Evolutionary conservation across 2,888 invertebrate genomes (phyloP).

Genomic region (Endotricha flammealis): DNA sequence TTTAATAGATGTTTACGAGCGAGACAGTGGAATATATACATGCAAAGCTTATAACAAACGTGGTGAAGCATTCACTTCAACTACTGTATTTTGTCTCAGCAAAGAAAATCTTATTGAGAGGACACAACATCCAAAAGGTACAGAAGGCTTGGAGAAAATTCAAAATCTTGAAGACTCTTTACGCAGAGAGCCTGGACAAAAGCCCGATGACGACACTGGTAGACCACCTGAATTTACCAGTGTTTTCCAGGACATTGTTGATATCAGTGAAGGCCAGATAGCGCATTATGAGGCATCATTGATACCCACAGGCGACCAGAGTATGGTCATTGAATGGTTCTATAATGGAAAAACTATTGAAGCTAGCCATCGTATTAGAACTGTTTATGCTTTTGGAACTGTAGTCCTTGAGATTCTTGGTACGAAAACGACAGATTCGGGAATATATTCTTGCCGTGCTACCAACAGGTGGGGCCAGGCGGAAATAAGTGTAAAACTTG

Average conservation of each 20-base stretch:
- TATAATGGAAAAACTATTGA: slow-evolving; percentile 93
- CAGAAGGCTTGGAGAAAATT: slow-evolving; percentile 93
- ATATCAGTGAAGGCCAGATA: slow-evolving; percentile 95
- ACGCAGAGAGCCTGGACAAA: slow-evolving; percentile 82
- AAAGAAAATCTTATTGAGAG: slow-evolving; percentile 90
- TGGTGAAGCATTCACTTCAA: slow-evolving; percentile 95
- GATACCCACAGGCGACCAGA: slow-evolving; percentile 95
- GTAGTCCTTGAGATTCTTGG: slow-evolving; percentile 97
- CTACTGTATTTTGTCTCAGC: slow-evolving; percentile 89
- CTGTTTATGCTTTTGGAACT: slow-evolving; percentile 98
- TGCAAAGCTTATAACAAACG: slow-evolving; percentile 92
- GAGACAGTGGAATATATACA: slow-evolving; percentile 96
- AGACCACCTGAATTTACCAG: slow-evolving; percentile 93
- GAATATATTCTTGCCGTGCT: slow-evolving; percentile 91
- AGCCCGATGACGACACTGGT: slow-evolving; percentile 86
- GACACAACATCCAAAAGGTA: slow-evolving; percentile 97
- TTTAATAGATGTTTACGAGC: slow-evolving; percentile 92
- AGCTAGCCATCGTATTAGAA: slow-evolving; percentile 93
- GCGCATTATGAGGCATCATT: slow-evolving; percentile 98
- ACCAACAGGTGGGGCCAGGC: slow-evolving; percentile 93
- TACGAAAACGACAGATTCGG: slow-evolving; percentile 94
- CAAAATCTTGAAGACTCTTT: slow-evolving; percentile 93
- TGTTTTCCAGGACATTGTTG: slow-evolving; percentile 88
- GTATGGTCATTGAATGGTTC: slow-evolving; percentile 97
- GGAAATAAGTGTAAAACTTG: slow-evolving; percentile 89